Base-by-base conservation (phyloP, 2,888 invertebrate genomes). In the Xestia xanthographa region DNA sequence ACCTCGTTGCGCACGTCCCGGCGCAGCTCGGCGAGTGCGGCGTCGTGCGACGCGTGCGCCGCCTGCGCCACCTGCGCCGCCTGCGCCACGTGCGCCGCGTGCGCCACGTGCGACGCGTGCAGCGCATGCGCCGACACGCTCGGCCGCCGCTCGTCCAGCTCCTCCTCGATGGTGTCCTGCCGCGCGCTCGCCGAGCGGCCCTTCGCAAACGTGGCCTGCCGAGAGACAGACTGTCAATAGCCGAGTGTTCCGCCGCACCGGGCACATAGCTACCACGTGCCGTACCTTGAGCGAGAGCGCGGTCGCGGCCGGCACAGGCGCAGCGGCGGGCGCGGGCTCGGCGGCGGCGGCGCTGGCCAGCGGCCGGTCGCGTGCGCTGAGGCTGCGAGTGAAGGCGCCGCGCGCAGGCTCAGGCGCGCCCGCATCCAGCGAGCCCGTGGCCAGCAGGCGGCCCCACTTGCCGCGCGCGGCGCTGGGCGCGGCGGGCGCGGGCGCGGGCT, bases 391-490 rank as follows among this genome's bases (percentile, higher is more conserved):
- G 92, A 97, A 96, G 82, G 97, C 93, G 80, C 95, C 95, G 84
- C 95, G 92, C 74, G 93, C 88, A 12, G 90, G 96, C 93, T 95
- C 94, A 34, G 83, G 89, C 97, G 97, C 82, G 97, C 97, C 97
- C 69, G 98, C 98, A 95, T 98, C 98, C 89, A 98, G 95, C 94
- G 98, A 98, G 86, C 98, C 98, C 90, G 98, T 98, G 91, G 98
- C 98, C 93, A 98, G 96, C 90, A 98, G 97, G 82, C 98, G 97
- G 75, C 98, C 98, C 98, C 98, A 98, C 96, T 98, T 98, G 94
- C 98, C 97, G 79, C 95, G 94, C 82, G 94, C 94, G 14, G 94
- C 95, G n/a, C 81, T 22, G 26, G 83, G 82, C 38, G 83, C 75
- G 26, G 83, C 62, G 69, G 73, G 77, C 65, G 85, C 72, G 26